Percentiles rank a stretch among this genome's conserved stretches.
phyloP scores from a whole-genome alignment of 2,888 invertebrate genomes.

The Tetrapedia diversipes region DNA sequence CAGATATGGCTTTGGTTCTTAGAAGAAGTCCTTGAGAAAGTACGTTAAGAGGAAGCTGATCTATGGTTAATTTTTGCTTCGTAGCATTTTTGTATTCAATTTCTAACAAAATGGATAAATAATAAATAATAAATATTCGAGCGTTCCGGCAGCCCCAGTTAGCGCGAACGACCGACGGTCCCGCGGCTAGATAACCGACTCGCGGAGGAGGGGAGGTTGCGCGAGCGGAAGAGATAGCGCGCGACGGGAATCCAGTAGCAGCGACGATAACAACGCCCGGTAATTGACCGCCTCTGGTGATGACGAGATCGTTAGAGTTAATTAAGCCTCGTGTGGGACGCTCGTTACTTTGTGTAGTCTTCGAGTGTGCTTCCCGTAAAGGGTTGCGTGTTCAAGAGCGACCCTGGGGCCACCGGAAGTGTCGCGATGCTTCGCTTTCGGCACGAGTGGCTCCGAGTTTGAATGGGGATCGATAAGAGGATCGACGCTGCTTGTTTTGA shows the following conservation, averaged over 20 bases:
- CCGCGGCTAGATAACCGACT: slow-evolving; percentile 24
- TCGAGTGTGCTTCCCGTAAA: neutral
- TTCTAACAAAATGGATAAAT: too few species aligned
- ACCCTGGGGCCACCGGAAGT: neutral
- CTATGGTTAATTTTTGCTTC: too few species aligned
- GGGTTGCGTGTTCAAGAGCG: slow-evolving; percentile 6
- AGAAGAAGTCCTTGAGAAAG: too few species aligned
- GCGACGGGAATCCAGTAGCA: neutral
- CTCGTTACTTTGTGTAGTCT: slow-evolving; percentile 23
- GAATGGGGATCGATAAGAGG: too few species aligned
- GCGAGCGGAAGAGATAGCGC: slow-evolving; percentile 14
- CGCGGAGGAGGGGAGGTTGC: neutral
- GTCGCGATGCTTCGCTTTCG: neutral
- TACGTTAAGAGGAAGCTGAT: too few species aligned
- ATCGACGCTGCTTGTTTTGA: too few species aligned
- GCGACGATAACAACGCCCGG: slow-evolving; percentile 34
- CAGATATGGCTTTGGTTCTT: too few species aligned
- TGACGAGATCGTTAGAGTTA: slow-evolving; percentile 30
- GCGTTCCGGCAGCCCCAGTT: too few species aligned
- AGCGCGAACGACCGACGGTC: too few species aligned
- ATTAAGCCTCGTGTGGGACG: slow-evolving; percentile 31
- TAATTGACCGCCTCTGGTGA: slow-evolving; percentile 39
- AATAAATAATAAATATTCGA: too few species aligned
- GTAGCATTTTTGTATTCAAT: too few species aligned
- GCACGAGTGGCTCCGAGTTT: too few species aligned